These are phyloP conservation scores for Neoarius graeffei DNA, from an alignment of 2,113 vertebrate genomes.

Conservation along the genomic window DNA sequence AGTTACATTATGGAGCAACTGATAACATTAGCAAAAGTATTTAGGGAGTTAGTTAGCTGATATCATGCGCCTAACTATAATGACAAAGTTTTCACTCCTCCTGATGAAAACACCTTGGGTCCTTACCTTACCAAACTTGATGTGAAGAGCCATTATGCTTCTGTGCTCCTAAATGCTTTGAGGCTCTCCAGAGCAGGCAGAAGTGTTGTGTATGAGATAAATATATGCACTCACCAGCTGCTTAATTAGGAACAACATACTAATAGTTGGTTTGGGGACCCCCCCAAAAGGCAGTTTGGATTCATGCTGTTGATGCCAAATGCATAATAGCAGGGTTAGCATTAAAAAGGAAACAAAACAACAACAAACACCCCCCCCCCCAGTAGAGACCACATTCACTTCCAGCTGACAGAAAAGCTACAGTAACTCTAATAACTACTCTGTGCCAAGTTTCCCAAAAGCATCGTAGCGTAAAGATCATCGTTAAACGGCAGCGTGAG, in stretches of 20 bases:
- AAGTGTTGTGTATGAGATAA: not conserved
- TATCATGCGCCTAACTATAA: not conserved
- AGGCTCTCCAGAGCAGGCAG: not conserved
- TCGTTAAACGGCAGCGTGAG: too few relatives aligned
- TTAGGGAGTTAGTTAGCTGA: not conserved
- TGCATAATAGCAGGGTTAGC: not conserved
- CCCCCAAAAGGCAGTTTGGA: not conserved
- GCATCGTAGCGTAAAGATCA: too few relatives aligned
- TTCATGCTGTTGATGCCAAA: not conserved
- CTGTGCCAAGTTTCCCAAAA: too few relatives aligned
- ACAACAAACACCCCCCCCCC: not conserved
- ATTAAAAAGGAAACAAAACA: not conserved
- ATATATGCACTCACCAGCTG: not conserved
- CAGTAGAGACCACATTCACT: not conserved
- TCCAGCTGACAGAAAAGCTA: not conserved
- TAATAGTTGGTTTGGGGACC: not conserved
- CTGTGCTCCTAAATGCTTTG: not conserved
- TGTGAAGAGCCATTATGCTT: not conserved
- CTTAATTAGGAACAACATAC: not conserved
- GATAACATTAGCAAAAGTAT: not conserved
- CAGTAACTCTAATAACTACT: not conserved
- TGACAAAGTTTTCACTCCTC: not conserved
- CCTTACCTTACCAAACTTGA: not conserved
- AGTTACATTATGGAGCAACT: not conserved
- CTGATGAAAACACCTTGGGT: not conserved